phyloP scores from a whole-genome alignment of 2,888 invertebrate species.

The Dolichomitus sp. region DNA sequence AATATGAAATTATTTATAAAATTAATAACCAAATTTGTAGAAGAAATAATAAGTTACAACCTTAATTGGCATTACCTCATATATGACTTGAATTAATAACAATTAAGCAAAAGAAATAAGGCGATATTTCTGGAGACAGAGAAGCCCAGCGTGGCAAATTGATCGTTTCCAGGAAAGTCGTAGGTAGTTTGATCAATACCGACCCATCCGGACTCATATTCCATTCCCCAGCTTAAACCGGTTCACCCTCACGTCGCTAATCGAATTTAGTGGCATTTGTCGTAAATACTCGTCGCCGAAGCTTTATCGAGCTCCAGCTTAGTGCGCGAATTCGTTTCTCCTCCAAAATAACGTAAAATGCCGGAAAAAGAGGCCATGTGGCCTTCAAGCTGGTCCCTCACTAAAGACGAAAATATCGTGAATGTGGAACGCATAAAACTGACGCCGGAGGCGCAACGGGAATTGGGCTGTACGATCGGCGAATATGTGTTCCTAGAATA shows the following conservation, averaged over 20 bases:
- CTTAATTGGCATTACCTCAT: no score
- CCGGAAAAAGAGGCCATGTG: constrained; percentile 69
- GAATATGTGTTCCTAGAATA: constrained; percentile 82
- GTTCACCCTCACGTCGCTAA: constrained; percentile 27
- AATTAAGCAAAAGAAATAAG: background rate
- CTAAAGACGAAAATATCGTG: constrained; percentile 76
- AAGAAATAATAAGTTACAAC: no score
- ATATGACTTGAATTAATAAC: background rate
- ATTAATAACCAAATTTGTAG: no score
- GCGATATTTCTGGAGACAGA: background rate
- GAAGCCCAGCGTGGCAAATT: background rate
- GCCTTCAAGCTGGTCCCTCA: constrained; percentile 75
- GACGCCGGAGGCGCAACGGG: constrained; percentile 72
- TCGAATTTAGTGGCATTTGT: constrained; percentile 31
- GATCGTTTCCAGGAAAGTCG: constrained; percentile 52
- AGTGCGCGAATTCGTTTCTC: background rate
- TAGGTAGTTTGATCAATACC: constrained; percentile 57
- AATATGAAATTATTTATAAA: no score
- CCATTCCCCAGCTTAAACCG: constrained; percentile 14
- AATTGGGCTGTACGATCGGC: constrained; percentile 78
- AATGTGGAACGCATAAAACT: constrained; percentile 76
- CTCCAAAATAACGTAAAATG: constrained; percentile 65
- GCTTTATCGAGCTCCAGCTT: background rate
- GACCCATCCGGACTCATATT: constrained; percentile 18
- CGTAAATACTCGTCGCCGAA: background rate